Evolutionary conservation across 2,113 vertebrate species (phyloP).

Genomic region (Budorcas taxicolor): DNA sequence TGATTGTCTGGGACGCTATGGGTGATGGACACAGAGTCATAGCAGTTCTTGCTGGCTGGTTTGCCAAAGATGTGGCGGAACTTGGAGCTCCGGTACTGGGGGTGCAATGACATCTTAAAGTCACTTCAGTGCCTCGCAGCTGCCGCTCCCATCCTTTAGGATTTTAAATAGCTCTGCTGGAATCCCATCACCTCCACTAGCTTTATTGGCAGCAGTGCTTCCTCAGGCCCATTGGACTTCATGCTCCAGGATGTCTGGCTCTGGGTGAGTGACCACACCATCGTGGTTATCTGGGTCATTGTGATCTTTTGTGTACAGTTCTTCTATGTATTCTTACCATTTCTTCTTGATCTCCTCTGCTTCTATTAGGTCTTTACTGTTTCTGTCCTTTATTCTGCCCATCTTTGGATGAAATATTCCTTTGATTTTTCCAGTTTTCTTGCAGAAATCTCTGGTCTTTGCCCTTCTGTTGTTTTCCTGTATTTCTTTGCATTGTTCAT

Average conservation of each 20-base stretch:
- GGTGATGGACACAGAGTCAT: conserved; percentile 88
- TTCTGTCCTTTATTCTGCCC: neutral
- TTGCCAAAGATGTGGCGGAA: conserved; percentile 92
- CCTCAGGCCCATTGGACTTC: neutral
- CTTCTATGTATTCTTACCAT: neutral
- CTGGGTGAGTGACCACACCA: neutral
- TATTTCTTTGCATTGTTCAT: neutral
- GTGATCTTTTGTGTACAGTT: neutral
- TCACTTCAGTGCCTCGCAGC: neutral
- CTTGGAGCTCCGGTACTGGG: conserved; percentile 88
- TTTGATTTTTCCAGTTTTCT: neutral
- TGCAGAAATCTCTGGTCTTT: neutral
- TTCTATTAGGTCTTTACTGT: neutral
- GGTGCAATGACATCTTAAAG: conserved; percentile 89
- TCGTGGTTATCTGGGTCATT: neutral
- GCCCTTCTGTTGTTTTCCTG: neutral
- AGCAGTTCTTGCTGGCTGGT: conserved; percentile 85
- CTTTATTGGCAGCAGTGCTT: neutral
- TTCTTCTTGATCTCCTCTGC: neutral
- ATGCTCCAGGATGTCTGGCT: neutral
- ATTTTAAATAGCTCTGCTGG: neutral
- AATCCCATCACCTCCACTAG: neutral
- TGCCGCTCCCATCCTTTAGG: neutral
- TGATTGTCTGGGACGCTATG: conserved; percentile 91
- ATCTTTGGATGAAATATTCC: neutral